A percentile compares a stretch with the other conserved stretches of the same genome.
Conservation (phyloP, 2,888 invertebrate species). For the Rutpela maculata region DNA sequence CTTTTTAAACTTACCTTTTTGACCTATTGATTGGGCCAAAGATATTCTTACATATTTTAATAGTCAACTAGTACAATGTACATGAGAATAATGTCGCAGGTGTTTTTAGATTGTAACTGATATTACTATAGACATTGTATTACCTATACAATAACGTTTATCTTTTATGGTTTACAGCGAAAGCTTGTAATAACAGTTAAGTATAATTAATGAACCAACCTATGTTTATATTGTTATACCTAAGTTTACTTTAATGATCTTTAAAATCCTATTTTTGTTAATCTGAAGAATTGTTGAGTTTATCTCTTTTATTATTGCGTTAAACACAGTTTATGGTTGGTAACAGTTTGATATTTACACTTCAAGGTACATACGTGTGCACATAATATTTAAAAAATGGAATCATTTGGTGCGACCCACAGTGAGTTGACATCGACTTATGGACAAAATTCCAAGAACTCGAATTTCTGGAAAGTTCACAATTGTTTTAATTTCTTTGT, state of each 20-base stretch:
- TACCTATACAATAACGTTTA: neutral
- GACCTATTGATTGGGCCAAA: no score
- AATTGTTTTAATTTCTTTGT: no score
- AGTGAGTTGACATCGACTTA: no score
- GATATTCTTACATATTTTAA: no score
- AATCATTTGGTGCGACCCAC: no score
- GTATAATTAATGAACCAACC: neutral
- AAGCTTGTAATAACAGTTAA: conserved; percentile 3
- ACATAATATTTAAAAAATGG: no score
- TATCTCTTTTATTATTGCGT: neutral
- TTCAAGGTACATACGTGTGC: neutral
- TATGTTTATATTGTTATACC: neutral
- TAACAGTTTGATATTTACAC: neutral
- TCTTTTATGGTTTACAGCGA: conserved; percentile 7
- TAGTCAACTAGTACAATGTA: no score
- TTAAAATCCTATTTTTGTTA: neutral
- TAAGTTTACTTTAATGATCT: neutral
- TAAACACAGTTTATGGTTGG: neutral
- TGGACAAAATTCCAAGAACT: no score
- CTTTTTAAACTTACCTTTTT: no score
- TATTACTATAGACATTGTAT: conserved; percentile 3
- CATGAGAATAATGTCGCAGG: neutral
- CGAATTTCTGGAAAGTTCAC: no score
- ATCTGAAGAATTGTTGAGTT: neutral
- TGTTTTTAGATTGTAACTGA: neutral